A percentile compares a stretch with the other conserved stretches of the same genome.
These are phyloP conservation scores for Botia kubotai DNA, from an alignment of 2,797 vertebrate species.

Conservation along the genomic window DNA sequence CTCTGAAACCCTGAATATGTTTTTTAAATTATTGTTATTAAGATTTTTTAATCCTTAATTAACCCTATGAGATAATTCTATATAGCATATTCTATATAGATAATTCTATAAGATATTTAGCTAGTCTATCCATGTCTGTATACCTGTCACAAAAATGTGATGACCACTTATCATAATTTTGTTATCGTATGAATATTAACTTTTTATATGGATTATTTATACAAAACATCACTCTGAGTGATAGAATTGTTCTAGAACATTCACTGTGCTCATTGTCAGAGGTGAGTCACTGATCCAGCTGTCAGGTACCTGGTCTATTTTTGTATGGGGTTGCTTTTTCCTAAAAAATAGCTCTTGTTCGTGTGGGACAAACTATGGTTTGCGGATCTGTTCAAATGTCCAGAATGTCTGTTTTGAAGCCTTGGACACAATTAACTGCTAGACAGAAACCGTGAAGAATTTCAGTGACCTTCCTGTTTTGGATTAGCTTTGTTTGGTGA, in stretches of 20 bases:
- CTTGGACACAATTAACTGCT: constrained; percentile 17
- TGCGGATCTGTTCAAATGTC: background rate
- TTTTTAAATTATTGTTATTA: no score
- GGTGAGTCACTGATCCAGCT: background rate
- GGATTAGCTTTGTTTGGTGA: constrained; percentile 7
- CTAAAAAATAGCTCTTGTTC: background rate
- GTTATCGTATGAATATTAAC: no score
- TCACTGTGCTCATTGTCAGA: background rate
- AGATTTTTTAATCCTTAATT: no score
- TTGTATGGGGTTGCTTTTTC: background rate
- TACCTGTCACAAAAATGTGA: no score
- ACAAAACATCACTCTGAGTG: background rate
- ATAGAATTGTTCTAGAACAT: background rate
- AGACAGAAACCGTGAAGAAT: background rate
- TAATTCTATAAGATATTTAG: no score
- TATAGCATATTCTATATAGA: no score
- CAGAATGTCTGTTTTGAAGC: constrained; percentile 1
- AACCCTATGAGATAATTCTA: no score
- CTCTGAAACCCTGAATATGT: no score
- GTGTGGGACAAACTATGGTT: background rate
- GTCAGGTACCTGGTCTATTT: background rate
- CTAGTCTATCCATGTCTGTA: no score
- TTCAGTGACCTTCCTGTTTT: constrained; percentile 32
- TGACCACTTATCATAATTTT: no score
- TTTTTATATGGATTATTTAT: background rate